Percentiles rank a stretch among this genome's conserved stretches.
Conservation (phyloP, 2,797 vertebrate species). For the Cynodonichthys magdalenae region DNA sequence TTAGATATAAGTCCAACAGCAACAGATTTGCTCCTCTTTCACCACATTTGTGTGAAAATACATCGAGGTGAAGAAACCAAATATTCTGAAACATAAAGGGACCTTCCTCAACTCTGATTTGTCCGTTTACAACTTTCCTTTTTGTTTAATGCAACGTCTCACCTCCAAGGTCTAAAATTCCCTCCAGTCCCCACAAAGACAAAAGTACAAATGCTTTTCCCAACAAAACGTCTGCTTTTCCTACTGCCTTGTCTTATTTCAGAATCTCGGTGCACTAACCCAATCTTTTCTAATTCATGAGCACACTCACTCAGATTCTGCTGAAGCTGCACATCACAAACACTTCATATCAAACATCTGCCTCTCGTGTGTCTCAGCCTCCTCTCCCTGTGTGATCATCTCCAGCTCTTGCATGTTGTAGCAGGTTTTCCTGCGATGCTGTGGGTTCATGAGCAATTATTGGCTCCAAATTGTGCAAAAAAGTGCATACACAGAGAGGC, state of each 20-base stretch:
- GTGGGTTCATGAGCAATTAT: slow-evolving; percentile 29
- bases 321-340: slow-evolving; percentile 52
- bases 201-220: not conserved
- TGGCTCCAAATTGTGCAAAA: slow-evolving; percentile 4
- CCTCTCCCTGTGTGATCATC: slow-evolving; percentile 2
- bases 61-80: not conserved
- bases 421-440: slow-evolving; percentile 8
- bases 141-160: not conserved
- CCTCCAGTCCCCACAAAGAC: slow-evolving; percentile 3
- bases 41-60: not conserved
- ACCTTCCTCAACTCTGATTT: not conserved
- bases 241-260: slow-evolving; percentile 20
- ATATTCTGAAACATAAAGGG: not conserved
- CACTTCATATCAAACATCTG: slow-evolving; percentile 47
- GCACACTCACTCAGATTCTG: slow-evolving; percentile 25
- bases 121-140: not conserved
- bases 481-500: not conserved
- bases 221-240: slow-evolving; percentile 5
- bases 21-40: too few species aligned
- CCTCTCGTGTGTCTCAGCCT: slow-evolving; percentile 20
- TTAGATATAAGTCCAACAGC: too few species aligned
- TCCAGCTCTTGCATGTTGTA: slow-evolving; percentile 3
- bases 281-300: slow-evolving; percentile 18
- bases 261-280: slow-evolving; percentile 25
- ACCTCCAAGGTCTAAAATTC: not conserved